Evolutionary conservation across 2,888 invertebrate species (phyloP).

Genomic region (Leptarthrus brevirostris): DNA sequence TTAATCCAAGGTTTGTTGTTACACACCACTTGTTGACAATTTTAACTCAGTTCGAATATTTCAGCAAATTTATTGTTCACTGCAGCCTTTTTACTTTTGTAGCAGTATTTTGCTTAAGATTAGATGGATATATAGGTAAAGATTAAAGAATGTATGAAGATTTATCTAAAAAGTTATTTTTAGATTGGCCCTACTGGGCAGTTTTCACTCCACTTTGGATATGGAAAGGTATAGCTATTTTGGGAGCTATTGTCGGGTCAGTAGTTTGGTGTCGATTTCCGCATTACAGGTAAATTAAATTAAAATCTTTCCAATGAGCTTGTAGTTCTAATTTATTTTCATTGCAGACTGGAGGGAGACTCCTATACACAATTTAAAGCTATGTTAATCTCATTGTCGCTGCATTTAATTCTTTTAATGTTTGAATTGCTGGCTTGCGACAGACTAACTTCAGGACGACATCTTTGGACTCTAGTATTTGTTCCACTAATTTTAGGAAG

Average conservation of each 20-base stretch:
- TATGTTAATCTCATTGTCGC: slow-evolving; percentile 94
- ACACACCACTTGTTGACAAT: slow-evolving; percentile 47
- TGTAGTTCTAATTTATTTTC: slow-evolving; percentile 56
- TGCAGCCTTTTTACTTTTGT: slow-evolving; percentile 92
- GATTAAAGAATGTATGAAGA: background rate
- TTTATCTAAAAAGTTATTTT: background rate
- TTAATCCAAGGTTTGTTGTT: slow-evolving; percentile 86
- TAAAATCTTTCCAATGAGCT: too few species aligned
- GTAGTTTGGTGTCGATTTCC: slow-evolving; percentile 97
- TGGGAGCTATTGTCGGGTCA: slow-evolving; percentile 90
- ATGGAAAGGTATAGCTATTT: slow-evolving; percentile 89
- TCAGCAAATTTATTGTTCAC: slow-evolving; percentile 97
- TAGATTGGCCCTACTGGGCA: slow-evolving; percentile 94
- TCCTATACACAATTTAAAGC: slow-evolving; percentile 98
- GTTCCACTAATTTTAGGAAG: slow-evolving; percentile 97
- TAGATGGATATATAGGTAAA: slow-evolving; percentile 81
- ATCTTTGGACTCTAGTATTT: slow-evolving; percentile 91
- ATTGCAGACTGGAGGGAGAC: slow-evolving; percentile 89
- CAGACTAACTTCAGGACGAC: slow-evolving; percentile 87
- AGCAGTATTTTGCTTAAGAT: slow-evolving; percentile 86
- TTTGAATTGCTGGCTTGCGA: slow-evolving; percentile 97
- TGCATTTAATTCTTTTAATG: slow-evolving; percentile 94
- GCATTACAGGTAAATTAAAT: slow-evolving; percentile 83
- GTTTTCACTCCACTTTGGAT: slow-evolving; percentile 97
- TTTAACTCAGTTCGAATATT: slow-evolving; percentile 53